These are phyloP conservation scores for Plutomurus gul DNA, from an alignment of 1,140 invertebrate genomes.

Conservation along the genomic window DNA sequence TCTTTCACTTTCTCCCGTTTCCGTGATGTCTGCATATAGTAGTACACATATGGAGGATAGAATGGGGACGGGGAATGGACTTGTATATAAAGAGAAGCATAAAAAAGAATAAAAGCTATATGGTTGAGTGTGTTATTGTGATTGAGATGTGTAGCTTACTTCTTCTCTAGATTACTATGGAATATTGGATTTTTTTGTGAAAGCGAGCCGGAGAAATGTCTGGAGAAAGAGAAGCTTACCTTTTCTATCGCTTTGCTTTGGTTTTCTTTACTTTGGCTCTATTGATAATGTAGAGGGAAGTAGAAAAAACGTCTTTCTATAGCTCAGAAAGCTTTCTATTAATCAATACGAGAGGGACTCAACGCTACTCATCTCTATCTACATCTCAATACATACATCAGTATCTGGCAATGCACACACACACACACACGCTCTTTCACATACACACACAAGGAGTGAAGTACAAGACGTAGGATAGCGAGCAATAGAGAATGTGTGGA, in stretches of 20 bases:
- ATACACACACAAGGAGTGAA: too few relatives aligned
- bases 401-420: slow-evolving; percentile 5
- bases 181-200: slow-evolving; percentile 29
- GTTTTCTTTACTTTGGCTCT: slow-evolving; percentile 29
- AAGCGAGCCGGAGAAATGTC: slow-evolving; percentile 27
- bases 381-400: slow-evolving; percentile 20
- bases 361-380: slow-evolving; percentile 24
- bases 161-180: slow-evolving; percentile 20
- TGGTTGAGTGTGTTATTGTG: slow-evolving; percentile 28
- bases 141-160: slow-evolving; percentile 29
- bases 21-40: not conserved
- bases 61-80: not conserved
- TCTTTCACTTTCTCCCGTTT: too few relatives aligned
- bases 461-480: too few relatives aligned
- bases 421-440: not conserved
- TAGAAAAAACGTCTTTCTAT: slow-evolving; percentile 28
- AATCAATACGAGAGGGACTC: slow-evolving; percentile 19
- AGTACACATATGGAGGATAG: not conserved
- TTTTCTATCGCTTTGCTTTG: slow-evolving; percentile 29
- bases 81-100: slow-evolving; percentile 6
- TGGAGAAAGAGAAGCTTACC: slow-evolving; percentile 26
- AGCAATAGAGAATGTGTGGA: not conserved
- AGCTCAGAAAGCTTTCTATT: slow-evolving; percentile 24
- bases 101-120: slow-evolving; percentile 28
- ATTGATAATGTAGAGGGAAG: slow-evolving; percentile 29